Percentiles rank a stretch among this genome's conserved stretches.
Evolutionary conservation across 2,113 vertebrate genomes (phyloP).

Genomic region (Tauraco erythrolophus): DNA sequence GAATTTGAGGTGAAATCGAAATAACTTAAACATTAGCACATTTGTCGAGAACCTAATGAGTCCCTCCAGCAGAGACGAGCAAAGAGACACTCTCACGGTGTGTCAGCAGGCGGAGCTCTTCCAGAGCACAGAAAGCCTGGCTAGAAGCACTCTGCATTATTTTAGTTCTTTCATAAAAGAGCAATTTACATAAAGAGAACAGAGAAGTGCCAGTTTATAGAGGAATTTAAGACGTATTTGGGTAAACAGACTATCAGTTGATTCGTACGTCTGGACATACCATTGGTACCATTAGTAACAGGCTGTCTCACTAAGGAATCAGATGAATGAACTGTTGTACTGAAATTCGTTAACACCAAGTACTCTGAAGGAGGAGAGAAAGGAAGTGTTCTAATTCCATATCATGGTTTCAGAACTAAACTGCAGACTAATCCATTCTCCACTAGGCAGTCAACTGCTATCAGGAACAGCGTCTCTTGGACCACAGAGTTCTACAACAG

Average conservation of each 20-base stretch:
- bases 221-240: neutral
- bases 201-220: neutral
- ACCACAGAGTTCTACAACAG: neutral
- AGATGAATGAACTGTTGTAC: neutral
- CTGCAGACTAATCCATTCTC: neutral
- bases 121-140: neutral
- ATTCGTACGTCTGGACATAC: neutral
- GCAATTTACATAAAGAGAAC: neutral
- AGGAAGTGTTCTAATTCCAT: neutral
- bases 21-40: neutral
- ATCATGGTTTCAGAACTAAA: neutral
- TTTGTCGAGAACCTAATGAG: neutral
- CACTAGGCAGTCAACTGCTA: neutral
- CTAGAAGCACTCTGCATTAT: neutral
- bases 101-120: conserved; percentile 56
- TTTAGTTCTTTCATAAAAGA: neutral
- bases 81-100: neutral
- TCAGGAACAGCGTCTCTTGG: fast-evolving
- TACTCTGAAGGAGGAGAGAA: neutral
- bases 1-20: neutral
- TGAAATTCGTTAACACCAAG: neutral
- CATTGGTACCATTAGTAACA: neutral
- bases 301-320: neutral
- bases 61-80: too few relatives aligned
- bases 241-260: neutral